A percentile compares a stretch with the other conserved stretches of the same genome.
These are phyloP conservation scores for Varecia variegata DNA, from an alignment of 2,797 vertebrate genomes.

Conservation along the genomic window DNA sequence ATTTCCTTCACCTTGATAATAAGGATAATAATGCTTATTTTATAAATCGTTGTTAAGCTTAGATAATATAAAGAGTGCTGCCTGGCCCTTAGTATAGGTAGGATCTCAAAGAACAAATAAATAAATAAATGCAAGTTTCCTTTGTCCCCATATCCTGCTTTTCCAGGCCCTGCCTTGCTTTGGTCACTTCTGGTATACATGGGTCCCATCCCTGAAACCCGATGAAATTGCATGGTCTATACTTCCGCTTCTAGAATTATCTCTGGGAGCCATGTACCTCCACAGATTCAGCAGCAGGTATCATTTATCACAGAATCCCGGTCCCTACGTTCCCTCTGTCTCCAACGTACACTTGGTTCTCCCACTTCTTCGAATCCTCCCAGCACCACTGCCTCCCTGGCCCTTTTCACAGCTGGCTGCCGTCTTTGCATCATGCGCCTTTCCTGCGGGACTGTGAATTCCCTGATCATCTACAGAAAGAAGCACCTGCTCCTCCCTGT, in stretches of 20 bases:
- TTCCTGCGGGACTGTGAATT: fast-evolving
- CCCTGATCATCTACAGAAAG: not conserved
- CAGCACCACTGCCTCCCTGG: fast-evolving
- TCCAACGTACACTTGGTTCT: fast-evolving
- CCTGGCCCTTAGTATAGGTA: not conserved
- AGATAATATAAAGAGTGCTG: not conserved
- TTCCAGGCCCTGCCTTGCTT: too few species aligned
- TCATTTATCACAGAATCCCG: too few species aligned
- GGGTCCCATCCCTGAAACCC: fast-evolving
- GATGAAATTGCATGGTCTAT: fast-evolving
- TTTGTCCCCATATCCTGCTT: too few species aligned
- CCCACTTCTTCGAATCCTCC: not conserved
- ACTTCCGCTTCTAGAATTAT: not conserved
- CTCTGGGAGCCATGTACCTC: too few species aligned
- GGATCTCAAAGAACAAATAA: fast-evolving
- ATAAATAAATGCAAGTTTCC: fast-evolving
- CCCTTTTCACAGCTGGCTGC: fast-evolving
- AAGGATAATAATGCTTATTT: not conserved
- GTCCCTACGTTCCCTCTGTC: too few species aligned
- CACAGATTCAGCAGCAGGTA: fast-evolving
- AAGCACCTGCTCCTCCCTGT: not conserved
- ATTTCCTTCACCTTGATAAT: not conserved
- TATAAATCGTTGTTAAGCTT: not conserved
- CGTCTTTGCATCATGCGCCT: fast-evolving
- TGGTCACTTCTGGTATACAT: fast-evolving